Percentiles rank a stretch among this genome's conserved stretches.
phyloP scores from a whole-genome alignment of 2,113 vertebrate species.

The Dendropsophus ebraccatus region DNA sequence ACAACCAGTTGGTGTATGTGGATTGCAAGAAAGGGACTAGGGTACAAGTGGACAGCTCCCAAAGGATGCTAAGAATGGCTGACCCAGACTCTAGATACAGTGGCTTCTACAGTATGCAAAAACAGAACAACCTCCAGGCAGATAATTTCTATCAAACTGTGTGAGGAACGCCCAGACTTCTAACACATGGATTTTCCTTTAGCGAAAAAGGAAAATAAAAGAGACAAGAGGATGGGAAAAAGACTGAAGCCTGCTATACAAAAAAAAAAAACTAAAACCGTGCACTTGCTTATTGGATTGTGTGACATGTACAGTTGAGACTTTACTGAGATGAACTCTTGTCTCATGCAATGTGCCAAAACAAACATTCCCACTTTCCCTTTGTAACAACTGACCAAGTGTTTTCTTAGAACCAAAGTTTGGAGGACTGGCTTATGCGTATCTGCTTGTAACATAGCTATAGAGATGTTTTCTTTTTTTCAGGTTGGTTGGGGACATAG shows the following conservation, averaged over 20 bases:
- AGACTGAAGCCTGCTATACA: conserved; percentile 74
- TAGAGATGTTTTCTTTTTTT: conserved; percentile 68
- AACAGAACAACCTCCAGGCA: conserved; percentile 88
- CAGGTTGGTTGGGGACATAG: conserved; percentile 64
- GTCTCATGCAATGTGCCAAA: conserved; percentile 78
- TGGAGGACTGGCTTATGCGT: conserved; percentile 77
- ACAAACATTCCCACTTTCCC: conserved; percentile 86
- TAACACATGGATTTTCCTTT: conserved; percentile 62
- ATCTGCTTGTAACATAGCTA: conserved; percentile 84
- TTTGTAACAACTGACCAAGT: conserved; percentile 82
- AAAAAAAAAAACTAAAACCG: conserved; percentile 76
- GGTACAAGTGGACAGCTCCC: conserved; percentile 84
- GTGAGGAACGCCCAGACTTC: conserved; percentile 72
- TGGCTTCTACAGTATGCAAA: conserved; percentile 92
- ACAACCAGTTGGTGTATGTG: conserved; percentile 88
- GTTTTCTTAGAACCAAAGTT: conserved; percentile 91
- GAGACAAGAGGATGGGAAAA: conserved; percentile 60
- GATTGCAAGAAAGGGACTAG: conserved; percentile 88
- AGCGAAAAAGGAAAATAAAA: conserved; percentile 46
- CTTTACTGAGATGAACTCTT: conserved; percentile 76
- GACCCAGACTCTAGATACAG: conserved; percentile 89
- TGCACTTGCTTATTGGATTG: conserved; percentile 84
- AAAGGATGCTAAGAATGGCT: conserved; percentile 86
- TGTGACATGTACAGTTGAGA: conserved; percentile 82
- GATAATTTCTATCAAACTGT: conserved; percentile 93